Evolutionary conservation across 2,888 invertebrate genomes (phyloP), one percentile per base, ranked within the genome.

Genomic region (Panzeria rudis): DNA sequence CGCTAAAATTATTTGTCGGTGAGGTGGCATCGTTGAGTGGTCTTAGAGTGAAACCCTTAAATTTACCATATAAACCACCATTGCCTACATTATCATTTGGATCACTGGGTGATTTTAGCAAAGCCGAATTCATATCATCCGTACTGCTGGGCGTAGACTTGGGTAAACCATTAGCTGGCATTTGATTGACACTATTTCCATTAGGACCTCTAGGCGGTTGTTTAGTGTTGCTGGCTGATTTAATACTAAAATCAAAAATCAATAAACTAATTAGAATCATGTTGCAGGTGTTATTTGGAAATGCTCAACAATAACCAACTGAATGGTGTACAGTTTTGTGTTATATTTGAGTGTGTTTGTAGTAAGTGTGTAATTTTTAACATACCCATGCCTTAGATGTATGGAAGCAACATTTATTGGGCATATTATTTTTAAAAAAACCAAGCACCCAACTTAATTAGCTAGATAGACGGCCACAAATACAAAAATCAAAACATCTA

Each of bases 41-140:
- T 15, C 92, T 91, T 59, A 97, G 93, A 0, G 96, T 95, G 92
- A 97, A 97, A 0, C 97, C 97, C 92, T 96, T 97, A 93, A 97
- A 97, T 89, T 97, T 96, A 0, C 97, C 97, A 91, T 97, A 97
- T 93, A 97, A 95, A 89, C 95, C 95, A 88, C 93, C 93, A 87
- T 92, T 88, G 62, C 93, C 92, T 0, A 93, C 93, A 0, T 94
- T 93, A 17, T 93, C 91, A 0, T 94, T 94, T 23, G 93, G 93
- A 92, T 92, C 94, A 0, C 94, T 93, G 75, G 94, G 94, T 15
- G 93, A 93, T 77, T 94, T 93, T 0, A 96, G 92, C 0, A 96
- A 92, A 7, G 95, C 95, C 17, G 95, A 95, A 91, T 95, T 94
- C 94, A 95, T 95, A 88, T 95, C 96, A 88, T 96, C 96, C 7